Conservation (phyloP, 2,797 vertebrate genomes). For the Syngnathus acus region DNA sequence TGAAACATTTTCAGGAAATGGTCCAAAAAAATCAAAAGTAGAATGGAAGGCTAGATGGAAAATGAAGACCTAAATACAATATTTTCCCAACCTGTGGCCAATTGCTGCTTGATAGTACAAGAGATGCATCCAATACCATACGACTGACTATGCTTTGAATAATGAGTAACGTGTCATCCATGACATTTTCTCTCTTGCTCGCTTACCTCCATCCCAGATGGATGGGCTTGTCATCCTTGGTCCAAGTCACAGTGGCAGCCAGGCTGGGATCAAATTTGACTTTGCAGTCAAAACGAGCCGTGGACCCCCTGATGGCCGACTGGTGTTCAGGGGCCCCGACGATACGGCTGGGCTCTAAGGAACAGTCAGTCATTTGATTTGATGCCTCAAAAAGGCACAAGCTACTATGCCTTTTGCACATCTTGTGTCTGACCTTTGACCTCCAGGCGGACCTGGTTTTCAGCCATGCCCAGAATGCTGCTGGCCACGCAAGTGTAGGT, state of each 20-base stretch:
- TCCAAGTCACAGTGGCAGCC: conserved; percentile 76
- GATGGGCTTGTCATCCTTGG: conserved; percentile 80
- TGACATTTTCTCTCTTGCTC: too few species aligned
- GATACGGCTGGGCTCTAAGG: conserved; percentile 83
- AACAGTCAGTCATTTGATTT: conserved; percentile 1
- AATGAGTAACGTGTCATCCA: too few species aligned
- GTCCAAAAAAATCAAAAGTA: neutral
- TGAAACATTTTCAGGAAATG: neutral
- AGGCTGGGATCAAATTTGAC: conserved; percentile 80
- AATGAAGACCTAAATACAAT: neutral
- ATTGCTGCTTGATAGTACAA: neutral
- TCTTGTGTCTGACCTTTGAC: conserved; percentile 84
- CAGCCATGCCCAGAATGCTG: conserved; percentile 83
- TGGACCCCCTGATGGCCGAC: conserved; percentile 69
- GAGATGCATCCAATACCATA: too few species aligned
- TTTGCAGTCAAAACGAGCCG: conserved; percentile 77
- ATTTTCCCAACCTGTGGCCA: neutral
- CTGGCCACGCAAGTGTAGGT: conserved; percentile 94
- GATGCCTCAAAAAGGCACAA: neutral
- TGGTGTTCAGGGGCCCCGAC: conserved; percentile 77
- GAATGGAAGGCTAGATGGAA: neutral
- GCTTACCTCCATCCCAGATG: conserved; percentile 77
- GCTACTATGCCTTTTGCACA: neutral
- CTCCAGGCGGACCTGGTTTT: conserved; percentile 89
- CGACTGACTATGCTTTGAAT: too few species aligned